Evolutionary conservation across 2,797 vertebrate genomes (phyloP).

Genomic region (Acrossocheilus fasciatus): DNA sequence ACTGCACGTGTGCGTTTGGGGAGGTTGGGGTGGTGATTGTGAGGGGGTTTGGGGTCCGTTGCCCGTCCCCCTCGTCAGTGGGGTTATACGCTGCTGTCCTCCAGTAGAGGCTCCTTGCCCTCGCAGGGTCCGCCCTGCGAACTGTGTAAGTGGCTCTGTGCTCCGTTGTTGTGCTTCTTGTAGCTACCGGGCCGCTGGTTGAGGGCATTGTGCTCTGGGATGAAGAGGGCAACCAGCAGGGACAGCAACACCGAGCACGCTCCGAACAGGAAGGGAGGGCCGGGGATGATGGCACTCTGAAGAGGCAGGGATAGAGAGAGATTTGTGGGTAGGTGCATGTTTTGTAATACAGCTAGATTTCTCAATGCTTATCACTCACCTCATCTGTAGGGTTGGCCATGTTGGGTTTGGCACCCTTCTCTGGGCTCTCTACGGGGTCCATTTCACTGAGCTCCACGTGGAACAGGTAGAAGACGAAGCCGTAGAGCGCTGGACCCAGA

Average conservation of each 20-base stretch:
- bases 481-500: conserved; percentile 88
- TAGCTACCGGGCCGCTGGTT: conserved; percentile 82
- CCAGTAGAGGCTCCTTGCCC: conserved; percentile 88
- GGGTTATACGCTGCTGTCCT: conserved; percentile 90
- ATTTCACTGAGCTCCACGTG: conserved; percentile 88
- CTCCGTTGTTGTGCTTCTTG: conserved; percentile 89
- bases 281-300: conserved; percentile 90
- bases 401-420: conserved; percentile 84
- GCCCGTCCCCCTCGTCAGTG: conserved; percentile 62
- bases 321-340: neutral
- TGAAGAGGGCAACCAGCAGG: conserved; percentile 89
- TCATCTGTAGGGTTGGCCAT: conserved; percentile 93
- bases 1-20: conserved; percentile 47
- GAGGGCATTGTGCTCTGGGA: conserved; percentile 86
- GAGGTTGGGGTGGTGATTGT: conserved; percentile 49
- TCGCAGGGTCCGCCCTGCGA: conserved; percentile 82
- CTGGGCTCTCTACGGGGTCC: conserved; percentile 79
- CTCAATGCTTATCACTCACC: conserved; percentile 70
- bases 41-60: conserved; percentile 52
- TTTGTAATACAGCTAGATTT: too few species aligned
- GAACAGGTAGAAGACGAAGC: conserved; percentile 92
- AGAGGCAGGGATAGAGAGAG: neutral
- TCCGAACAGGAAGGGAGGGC: conserved; percentile 89
- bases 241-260: conserved; percentile 92
- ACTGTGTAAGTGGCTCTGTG: conserved; percentile 87